phyloP scores from a whole-genome alignment of 2,888 invertebrate species.

The Galerucella pusilla region DNA sequence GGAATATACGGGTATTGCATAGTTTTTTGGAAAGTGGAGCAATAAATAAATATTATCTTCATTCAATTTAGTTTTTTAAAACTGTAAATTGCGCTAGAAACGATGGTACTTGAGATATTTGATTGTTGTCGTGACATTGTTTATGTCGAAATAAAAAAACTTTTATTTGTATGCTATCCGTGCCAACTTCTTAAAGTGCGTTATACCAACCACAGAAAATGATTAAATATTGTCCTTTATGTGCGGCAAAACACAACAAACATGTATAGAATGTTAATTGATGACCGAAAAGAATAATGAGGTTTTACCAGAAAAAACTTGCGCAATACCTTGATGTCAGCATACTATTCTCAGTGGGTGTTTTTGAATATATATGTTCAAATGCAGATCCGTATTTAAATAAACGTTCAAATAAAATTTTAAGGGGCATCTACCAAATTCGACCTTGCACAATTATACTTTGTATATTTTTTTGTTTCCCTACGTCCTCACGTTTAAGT shows the following conservation, averaged over 20 bases:
- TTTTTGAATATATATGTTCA: not conserved
- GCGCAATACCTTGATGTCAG: constrained; percentile 31
- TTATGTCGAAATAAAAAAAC: not conserved
- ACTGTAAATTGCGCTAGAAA: no score
- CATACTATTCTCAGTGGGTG: constrained; percentile 5
- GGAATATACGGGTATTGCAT: no score
- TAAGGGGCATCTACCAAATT: no score
- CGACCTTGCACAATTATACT: no score
- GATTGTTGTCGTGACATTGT: not conserved
- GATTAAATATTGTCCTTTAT: constrained; percentile 34
- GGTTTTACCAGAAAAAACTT: constrained; percentile 31
- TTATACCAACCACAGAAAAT: constrained; percentile 31
- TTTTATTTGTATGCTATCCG: not conserved
- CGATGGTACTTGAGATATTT: no score
- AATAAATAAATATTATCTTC: no score
- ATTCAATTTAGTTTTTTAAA: no score
- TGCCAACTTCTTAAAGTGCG: not conserved
- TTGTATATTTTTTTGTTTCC: no score
- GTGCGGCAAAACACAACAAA: constrained; percentile 31
- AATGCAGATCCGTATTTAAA: not conserved
- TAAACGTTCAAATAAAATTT: not conserved
- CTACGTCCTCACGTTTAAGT: no score
- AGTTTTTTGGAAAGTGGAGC: no score
- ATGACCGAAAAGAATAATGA: constrained; percentile 36
- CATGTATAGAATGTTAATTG: constrained; percentile 38